Base-by-base conservation (phyloP, 2,888 invertebrate species). In the Rhingia campestris region DNA sequence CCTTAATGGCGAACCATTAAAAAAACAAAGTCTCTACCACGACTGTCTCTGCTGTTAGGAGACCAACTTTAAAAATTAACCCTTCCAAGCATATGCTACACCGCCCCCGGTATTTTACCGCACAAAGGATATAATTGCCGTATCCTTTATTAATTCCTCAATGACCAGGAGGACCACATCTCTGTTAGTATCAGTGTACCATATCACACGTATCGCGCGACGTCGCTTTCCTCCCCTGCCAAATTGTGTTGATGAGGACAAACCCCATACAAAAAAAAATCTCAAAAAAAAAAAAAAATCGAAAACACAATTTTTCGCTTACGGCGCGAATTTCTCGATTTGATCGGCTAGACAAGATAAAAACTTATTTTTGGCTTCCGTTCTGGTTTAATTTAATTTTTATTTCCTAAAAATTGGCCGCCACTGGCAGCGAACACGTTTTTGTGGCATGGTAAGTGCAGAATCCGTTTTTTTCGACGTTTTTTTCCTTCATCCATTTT, bases 321-420 rank as follows among this genome's bases (percentile, higher is more conserved):
- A 61, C 74, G 84, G 84, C 80, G 79, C 37, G 64, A 80, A 69
- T 66, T 66, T 64, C 80, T 66, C 84, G 53, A 80, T 84, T 84
- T 84, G 85, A 85, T 85, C 81, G 85, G 85, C 85, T 85, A 85
- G 85, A 85, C 85, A 85, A 85, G 85, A 85, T 85, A 81, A 85
- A 79, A 76, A 81, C 54, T 81, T 81, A 85, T 85, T 85, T 81
- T 85, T 85, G 85, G 85, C 81, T 85, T 85, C 81, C 85, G 85
- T 75, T 81, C 56, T 80, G 81, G 80, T 85, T 85, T 81, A 85
- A 85, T 85, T 80, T 85, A 85, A 81, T 81, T 85, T 85, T 85
- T 75, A 76, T 81, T 67, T 81, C 81, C 75, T 67, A 81, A 84
- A 80, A 84, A 84, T 75, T 84, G 84, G 74, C 73, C n/a, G 69